phyloP scores from a whole-genome alignment of 2,888 invertebrate genomes.

The Polylopha cassiicola region DNA sequence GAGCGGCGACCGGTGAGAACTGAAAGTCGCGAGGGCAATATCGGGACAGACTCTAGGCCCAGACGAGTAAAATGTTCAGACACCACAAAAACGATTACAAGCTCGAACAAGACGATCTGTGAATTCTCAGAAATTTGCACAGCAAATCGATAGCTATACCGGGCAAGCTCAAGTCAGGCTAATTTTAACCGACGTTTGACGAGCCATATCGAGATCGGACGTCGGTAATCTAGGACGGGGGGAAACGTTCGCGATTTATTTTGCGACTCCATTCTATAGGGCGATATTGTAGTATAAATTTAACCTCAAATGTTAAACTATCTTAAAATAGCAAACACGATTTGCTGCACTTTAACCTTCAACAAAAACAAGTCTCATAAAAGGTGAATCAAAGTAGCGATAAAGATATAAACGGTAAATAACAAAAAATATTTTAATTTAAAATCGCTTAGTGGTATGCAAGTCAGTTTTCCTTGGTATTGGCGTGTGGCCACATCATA shows the following conservation, averaged over 20 bases:
- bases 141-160: conserved; percentile 6
- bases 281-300: conserved; percentile 4
- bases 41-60: too few species aligned
- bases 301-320: neutral
- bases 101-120: neutral
- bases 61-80: too few species aligned
- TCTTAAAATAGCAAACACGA: too few species aligned
- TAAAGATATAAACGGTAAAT: too few species aligned
- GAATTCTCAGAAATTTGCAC: neutral
- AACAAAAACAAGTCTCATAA: too few species aligned
- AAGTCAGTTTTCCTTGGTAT: too few species aligned
- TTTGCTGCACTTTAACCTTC: too few species aligned
- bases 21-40: conserved; percentile 15
- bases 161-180: conserved; percentile 20
- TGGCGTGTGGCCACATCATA: too few species aligned
- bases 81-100: too few species aligned
- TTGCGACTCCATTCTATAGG: conserved; percentile 21
- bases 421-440: too few species aligned
- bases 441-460: too few species aligned
- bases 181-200: conserved; percentile 37
- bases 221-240: conserved; percentile 27
- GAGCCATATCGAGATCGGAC: conserved; percentile 29
- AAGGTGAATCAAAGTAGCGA: too few species aligned
- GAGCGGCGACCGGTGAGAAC: conserved; percentile 8
- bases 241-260: conserved; percentile 30